Percentiles rank a stretch among this genome's conserved stretches.
Evolutionary conservation across 2,888 invertebrate genomes (phyloP).

Genomic region (Pollenia angustigena): DNA sequence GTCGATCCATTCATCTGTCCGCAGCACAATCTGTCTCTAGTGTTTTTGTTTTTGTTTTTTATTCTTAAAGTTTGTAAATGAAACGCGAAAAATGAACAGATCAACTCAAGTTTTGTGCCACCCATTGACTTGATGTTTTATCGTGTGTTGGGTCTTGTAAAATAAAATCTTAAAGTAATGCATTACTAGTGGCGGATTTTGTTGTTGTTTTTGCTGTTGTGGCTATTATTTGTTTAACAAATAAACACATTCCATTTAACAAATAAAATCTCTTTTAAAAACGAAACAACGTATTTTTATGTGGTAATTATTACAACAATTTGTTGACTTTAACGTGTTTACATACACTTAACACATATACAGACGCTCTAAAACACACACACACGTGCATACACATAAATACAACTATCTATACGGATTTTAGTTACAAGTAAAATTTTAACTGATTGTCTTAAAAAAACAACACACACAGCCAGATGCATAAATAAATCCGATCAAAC

Average conservation of each 20-base stretch:
- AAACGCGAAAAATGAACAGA: slow-evolving; percentile 19
- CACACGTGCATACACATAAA: not conserved
- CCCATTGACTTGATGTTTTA: slow-evolving; percentile 68
- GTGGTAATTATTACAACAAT: slow-evolving; percentile 70
- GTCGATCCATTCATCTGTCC: slow-evolving; percentile 12
- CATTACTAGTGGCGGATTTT: slow-evolving; percentile 37
- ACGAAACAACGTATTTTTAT: slow-evolving; percentile 39
- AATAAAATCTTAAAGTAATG: slow-evolving; percentile 49
- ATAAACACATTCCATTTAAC: slow-evolving; percentile 66
- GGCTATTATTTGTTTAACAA: slow-evolving; percentile 59
- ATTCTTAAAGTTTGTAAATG: slow-evolving; percentile 11
- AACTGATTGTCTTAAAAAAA: slow-evolving; percentile 14
- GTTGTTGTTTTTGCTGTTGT: slow-evolving; percentile 8
- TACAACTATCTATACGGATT: slow-evolving; percentile 36
- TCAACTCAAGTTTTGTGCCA: slow-evolving; percentile 60
- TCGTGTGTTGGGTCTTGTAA: slow-evolving; percentile 58
- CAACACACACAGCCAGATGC: not conserved
- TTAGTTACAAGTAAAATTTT: slow-evolving; percentile 1
- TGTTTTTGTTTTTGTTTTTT: slow-evolving; percentile 3
- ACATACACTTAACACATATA: slow-evolving; percentile 8
- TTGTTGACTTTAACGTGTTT: slow-evolving; percentile 47
- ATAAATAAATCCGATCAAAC: slow-evolving; percentile 4
- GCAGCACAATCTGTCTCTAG: not conserved
- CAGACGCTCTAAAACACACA: not conserved
- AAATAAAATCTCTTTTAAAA: slow-evolving; percentile 36